Evolutionary conservation across 2,797 vertebrate species (phyloP), one percentile per base, ranked within the genome.

Genomic region (Leptoclinus maculatus): DNA sequence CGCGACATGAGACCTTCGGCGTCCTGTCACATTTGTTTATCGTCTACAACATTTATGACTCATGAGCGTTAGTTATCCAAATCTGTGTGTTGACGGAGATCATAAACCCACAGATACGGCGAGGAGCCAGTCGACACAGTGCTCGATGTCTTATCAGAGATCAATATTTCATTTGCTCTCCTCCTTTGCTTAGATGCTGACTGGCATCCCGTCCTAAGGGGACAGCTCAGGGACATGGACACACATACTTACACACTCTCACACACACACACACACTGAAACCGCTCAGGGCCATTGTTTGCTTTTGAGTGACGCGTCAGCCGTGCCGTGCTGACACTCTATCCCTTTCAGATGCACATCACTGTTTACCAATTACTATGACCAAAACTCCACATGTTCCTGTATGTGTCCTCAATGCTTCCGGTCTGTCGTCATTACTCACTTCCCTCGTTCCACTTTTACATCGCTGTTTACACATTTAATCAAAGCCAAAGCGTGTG

Each of bases 141-240:
- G 84, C 89, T 91, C 91, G 86, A 86, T 81, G 87, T 89, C 82
- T 87, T 84, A 93, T 93, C 88, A 91, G 74, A 83, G 89, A 92
- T 94, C 92, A 94, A 93, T 94, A 92, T 91, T 93, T 92, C 85
- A 93, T 92, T 92, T 91, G 78, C 78, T 83, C 83, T 83, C 74
- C 83, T 87, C 76, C 76, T 75, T 80, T 80, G 78, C 83, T 80
- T 83, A 71, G 88, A 92, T 80, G 79, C 84, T 93, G 92, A 92
- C 88, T 91, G 87, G 83, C 90, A 74, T 86, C 69, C 64, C 69
- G 27, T 91, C 90, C 87, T 79, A 71, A 87, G 87, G 83, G 86
- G 83, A 86, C 84, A 78, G 81, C 91, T 91, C 81, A 89, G 89
- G 89, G 89, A 92, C 85, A 74, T 74, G 69, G 56, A 27, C 23